phyloP scores from a whole-genome alignment of 1,140 invertebrate genomes.

The Cydia strobilella region DNA sequence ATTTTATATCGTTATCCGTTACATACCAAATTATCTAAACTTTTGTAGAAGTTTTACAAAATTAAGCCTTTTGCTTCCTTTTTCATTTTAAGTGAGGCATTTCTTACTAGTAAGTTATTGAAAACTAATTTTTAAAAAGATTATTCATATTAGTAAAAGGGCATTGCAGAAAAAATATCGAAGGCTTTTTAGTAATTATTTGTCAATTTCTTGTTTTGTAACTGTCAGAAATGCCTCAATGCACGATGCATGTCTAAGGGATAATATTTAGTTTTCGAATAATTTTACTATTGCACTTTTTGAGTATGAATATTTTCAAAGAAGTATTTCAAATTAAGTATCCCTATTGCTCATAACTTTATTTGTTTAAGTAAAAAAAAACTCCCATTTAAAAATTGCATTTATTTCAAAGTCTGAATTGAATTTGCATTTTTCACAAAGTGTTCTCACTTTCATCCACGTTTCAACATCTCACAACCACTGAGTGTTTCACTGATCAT shows the following conservation, averaged over 20 bases:
- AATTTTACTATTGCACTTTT: constrained; percentile 31
- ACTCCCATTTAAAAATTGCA: constrained; percentile 22
- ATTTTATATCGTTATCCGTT: constrained; percentile 31
- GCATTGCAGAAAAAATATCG: not conserved
- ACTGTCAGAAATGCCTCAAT: not conserved
- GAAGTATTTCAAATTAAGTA: not conserved
- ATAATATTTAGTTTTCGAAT: constrained; percentile 4
- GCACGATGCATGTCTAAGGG: constrained; percentile 8
- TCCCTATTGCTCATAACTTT: constrained; percentile 24
- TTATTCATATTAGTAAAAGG: not conserved
- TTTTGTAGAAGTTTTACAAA: constrained; percentile 20
- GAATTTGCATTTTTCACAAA: constrained; percentile 5
- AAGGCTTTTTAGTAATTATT: not conserved
- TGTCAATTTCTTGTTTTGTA: not conserved
- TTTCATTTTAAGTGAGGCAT: constrained; percentile 34
- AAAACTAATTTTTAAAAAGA: not conserved
- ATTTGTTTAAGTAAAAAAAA: constrained; percentile 10
- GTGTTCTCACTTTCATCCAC: constrained; percentile 27
- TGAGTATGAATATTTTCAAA: not conserved
- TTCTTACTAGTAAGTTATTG: not conserved
- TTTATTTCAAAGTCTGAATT: constrained; percentile 25
- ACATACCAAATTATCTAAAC: not conserved
- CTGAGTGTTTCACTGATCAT: constrained; percentile 16
- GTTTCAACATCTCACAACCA: not conserved
- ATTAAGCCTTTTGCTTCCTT: not conserved